Evolutionary conservation across 2,888 invertebrate genomes (phyloP), one percentile per base, ranked within the genome.

Genomic region (Meiosimyza decipiens): DNA sequence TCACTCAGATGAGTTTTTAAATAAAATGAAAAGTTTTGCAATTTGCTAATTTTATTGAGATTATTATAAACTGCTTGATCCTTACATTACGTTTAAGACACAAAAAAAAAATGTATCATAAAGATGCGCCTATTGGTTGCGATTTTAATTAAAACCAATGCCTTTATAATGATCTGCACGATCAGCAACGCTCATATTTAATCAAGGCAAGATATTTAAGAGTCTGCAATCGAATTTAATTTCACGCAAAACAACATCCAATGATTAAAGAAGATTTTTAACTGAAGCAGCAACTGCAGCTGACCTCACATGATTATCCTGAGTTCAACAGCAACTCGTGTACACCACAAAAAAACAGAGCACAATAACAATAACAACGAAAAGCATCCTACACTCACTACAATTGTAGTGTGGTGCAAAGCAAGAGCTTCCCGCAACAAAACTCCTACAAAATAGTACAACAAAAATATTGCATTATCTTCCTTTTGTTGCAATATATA

Each of bases 281-380:
- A 22, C 11, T 33, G 15, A 16, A 60, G 57, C 57, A 13, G 18
- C 16, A 15, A 28, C 9, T 40, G 28, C 67, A 52, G 67, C 67
- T 67, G 67, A 67, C 67, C 67, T 55, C 67, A 47, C 55, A 47
- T 67, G 66, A 66, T 66, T 66, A 66, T 52, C 54, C 15, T 16
- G 47, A 47, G 67, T 47, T 67, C 67, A 67, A 47, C 55, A 40
- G 57, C 47, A 47, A 55, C 16, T 55, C 66, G 13, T 40, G 55
- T 13, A 57, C 16, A 67, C 55, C 47, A 7, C 12, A 47, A 18
- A 13, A 18, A 13, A 47, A 60, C 28, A 11, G 33, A 13, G n/a
- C 9, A 28, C 18, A 16, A 47, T 3, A 9, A 47, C 13, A 16
- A 47, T 16, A 47, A 63, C 3, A 28, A 28, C 2, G 4, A 47